Evolutionary conservation across 2,888 invertebrate genomes (phyloP).

Genomic region (Pachydiplax longipennis): DNA sequence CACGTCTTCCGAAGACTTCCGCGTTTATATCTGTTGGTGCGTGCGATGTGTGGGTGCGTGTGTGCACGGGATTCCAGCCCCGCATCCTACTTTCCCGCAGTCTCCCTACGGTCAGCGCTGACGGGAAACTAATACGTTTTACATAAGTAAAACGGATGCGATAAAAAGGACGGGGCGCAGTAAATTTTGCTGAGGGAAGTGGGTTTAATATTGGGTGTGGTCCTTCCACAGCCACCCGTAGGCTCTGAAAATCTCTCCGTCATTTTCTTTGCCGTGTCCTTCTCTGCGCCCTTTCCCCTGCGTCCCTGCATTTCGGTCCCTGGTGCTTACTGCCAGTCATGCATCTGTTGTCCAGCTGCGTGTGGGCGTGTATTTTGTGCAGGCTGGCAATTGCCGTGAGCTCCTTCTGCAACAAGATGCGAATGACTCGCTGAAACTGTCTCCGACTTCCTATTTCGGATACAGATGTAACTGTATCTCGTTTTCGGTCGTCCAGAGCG

Average conservation of each 20-base stretch:
- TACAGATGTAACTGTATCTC: too few species aligned
- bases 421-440: too few species aligned
- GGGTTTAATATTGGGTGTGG: background rate
- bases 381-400: too few species aligned
- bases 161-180: background rate
- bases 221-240: background rate
- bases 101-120: background rate
- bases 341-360: too few species aligned
- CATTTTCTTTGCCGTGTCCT: too few species aligned
- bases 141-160: background rate
- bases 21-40: background rate
- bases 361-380: too few species aligned
- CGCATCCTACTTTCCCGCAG: background rate
- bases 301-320: too few species aligned
- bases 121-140: background rate
- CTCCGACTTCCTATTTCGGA: too few species aligned
- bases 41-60: background rate
- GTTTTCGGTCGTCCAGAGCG: too few species aligned
- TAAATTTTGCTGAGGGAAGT: background rate
- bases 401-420: too few species aligned
- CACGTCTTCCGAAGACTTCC: background rate
- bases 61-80: background rate
- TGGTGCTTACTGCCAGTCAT: too few species aligned
- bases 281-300: too few species aligned
- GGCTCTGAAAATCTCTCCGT: background rate